Evolutionary conservation across 2,888 invertebrate species (phyloP), one percentile per base, ranked within the genome.

Genomic region (Cylloceria caligata): DNA sequence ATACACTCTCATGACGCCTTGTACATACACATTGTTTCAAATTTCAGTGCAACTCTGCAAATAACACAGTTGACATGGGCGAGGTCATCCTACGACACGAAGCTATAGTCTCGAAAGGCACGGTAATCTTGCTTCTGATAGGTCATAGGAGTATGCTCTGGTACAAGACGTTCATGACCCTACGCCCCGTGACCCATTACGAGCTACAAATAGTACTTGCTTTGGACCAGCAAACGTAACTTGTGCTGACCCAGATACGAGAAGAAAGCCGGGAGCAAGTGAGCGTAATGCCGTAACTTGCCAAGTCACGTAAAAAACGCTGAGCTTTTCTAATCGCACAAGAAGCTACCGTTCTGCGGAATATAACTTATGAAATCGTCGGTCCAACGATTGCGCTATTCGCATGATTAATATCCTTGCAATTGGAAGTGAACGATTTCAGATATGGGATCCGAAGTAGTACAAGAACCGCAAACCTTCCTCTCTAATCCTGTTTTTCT

Each of bases 81-180:
- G 42, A 39, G 36, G 45, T 64, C 55, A 34, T 55, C 55, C 72
- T 55, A 67, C 62, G 52, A 73, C 64, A 64, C 73, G 81, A 78
- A 78, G 64, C 73, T 81, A n/a, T n/a, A 49, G 55, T 39, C 69
- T 64, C 21, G 39, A 47, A 74, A 73, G n/a, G n/a, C 52, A 45
- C 19, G 64, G 74, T 82, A 82, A 82, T 82, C 74, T 78, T 47
- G 65, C 78, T 78, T 75, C 78, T 30, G 67, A 27, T 57, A 42
- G 79, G 69, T 72, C 55, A 57, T 27, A 67, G 60, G 64, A 81
- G 81, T 78, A 78, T 60, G 78, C 57, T 57, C 74, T 60, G 60
- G 57, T 65, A 72, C 72, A 82, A 82, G 79, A 79, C 75, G 75
- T 71, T 82, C 57, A 71, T 82, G 79, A 79, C 82, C 79, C 79